These are phyloP conservation scores for Gerris lacustris DNA, from an alignment of 2,888 invertebrate genomes.

Conservation along the genomic window DNA sequence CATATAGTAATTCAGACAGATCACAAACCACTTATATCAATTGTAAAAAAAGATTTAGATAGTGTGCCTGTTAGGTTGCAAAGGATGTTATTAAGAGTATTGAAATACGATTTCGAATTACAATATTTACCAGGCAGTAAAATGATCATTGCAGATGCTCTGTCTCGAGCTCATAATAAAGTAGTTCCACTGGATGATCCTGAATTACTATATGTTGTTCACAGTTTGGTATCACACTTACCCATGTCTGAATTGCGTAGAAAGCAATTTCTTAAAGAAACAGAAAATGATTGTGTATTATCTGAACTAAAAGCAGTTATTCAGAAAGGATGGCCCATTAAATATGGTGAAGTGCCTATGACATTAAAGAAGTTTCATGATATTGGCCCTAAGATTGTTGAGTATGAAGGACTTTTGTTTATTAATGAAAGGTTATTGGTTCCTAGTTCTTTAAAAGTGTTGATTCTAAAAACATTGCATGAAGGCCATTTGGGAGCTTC, in stretches of 20 bases:
- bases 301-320: background rate
- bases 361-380: too few relatives aligned
- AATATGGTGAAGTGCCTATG: too few relatives aligned
- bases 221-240: constrained; percentile 26
- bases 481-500: background rate
- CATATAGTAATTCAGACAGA: constrained; percentile 19
- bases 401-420: constrained; percentile 9
- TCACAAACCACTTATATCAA: constrained; percentile 18
- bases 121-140: constrained; percentile 31
- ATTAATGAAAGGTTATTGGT: constrained; percentile 15
- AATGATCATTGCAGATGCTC: constrained; percentile 28
- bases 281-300: constrained; percentile 5
- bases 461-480: too few relatives aligned
- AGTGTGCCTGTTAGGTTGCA: constrained; percentile 21
- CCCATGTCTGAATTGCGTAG: constrained; percentile 21
- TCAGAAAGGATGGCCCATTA: background rate
- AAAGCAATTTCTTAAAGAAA: constrained; percentile 23
- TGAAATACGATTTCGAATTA: constrained; percentile 19
- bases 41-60: constrained; percentile 20
- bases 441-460: too few relatives aligned
- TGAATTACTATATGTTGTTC: constrained; percentile 21
- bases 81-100: constrained; percentile 17
- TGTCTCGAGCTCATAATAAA: constrained; percentile 23
- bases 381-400: background rate
- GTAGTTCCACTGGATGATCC: constrained; percentile 21